phyloP scores from a whole-genome alignment of 2,888 invertebrate species.

The Elysia crispata region DNA sequence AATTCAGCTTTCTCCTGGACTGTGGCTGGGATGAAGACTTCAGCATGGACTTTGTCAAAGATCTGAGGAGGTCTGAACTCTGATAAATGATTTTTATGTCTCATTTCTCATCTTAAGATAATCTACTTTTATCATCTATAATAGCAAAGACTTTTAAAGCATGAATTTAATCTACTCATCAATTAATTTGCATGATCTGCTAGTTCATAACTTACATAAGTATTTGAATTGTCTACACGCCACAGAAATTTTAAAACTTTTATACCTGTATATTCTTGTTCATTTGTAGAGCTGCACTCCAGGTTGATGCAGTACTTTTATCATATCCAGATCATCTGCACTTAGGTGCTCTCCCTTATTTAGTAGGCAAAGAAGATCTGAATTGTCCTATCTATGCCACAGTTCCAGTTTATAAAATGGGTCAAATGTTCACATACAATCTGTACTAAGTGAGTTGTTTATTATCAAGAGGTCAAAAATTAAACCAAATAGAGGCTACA shows the following conservation, averaged over 20 bases:
- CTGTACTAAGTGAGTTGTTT: constrained; percentile 73
- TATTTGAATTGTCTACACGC: too few species aligned
- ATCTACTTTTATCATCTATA: too few species aligned
- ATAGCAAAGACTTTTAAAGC: too few species aligned
- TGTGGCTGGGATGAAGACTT: constrained; percentile 99
- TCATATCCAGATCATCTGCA: constrained; percentile 96
- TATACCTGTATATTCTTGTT: too few species aligned
- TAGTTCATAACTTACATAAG: too few species aligned
- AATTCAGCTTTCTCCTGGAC: constrained; percentile 95
- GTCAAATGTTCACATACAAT: constrained; percentile 99
- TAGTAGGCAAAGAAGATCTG: constrained; percentile 95
- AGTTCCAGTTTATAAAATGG: constrained; percentile 99
- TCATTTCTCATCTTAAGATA: too few species aligned
- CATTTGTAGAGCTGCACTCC: constrained; percentile 78
- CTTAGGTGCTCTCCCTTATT: constrained; percentile 95
- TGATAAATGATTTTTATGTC: too few species aligned
- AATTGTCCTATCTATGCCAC: constrained; percentile 98
- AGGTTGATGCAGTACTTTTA: constrained; percentile 95
- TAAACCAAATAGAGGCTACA: too few species aligned
- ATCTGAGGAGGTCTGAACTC: constrained; percentile 89
- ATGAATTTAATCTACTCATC: too few species aligned
- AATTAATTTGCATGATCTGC: too few species aligned
- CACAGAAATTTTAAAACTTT: too few species aligned
- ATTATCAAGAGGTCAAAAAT: neutral
- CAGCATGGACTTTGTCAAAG: constrained; percentile 91